Base-by-base conservation (phyloP, 2,797 vertebrate species). In the Phylloscopus collybita region DNA sequence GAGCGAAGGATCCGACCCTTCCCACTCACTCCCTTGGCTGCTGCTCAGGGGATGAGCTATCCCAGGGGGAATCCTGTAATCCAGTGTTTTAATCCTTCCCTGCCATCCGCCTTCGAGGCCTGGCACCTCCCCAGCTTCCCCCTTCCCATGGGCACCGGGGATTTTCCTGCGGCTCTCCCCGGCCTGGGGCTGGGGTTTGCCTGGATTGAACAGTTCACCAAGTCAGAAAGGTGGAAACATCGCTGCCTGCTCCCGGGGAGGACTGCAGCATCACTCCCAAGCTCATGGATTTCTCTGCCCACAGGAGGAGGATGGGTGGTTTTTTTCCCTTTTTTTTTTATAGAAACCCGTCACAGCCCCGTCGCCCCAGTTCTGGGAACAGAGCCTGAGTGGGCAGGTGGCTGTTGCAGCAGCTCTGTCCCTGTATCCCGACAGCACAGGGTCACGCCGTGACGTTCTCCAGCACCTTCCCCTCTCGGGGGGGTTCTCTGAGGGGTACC, bases 31-130 rank as follows among this genome's bases (percentile, higher is more conserved):
- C 40, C 40, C 40, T 91, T 91, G 90, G 82, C 87, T 30, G 49
- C 1, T 53, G 71, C 47, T 83, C 83, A 73, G 90, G 83, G 80
- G 40, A 27, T 61, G 94, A 91, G 92, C 73, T 57, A 32, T 62
- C 80, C 20, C 15, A 67, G 88, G 66, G 94, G 92, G 94, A 95
- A 92, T 90, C 88, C 84, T 83, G 60, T 87, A 86, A 94, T 88
- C 59, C 79, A 32, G 75, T 9, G 64, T 29, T 90, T 92, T 87
- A 86, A 95, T 94, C 94, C 91, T 90, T 82, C 92, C 88, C 92
- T 93, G 89, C 93, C n/a, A 16, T 75, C 78, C 38, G 72, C 81
- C 89, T 80, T 82, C 34, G 29, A 54, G 69, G 29, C 56, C 81
- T 93, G 87, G 90, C 95, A 53, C 29, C 49, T 57, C 59, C 47